Conservation (phyloP, 1,140 invertebrate species). For the Drosophila hydei region DNA sequence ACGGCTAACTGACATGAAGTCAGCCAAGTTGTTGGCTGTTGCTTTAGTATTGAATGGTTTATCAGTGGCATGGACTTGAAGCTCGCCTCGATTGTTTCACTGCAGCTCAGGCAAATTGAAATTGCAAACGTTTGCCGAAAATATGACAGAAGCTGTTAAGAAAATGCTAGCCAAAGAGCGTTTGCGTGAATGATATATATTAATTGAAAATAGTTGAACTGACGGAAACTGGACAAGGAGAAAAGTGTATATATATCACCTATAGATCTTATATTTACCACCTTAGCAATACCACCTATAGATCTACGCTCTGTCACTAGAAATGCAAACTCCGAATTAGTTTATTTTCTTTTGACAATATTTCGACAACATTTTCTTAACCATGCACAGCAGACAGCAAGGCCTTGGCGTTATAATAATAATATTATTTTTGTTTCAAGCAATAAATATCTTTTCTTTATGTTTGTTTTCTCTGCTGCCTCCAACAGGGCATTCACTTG, state of each 20-base stretch:
- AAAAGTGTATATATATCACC: no score
- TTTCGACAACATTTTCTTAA: neutral
- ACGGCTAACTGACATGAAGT: neutral
- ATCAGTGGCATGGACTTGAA: neutral
- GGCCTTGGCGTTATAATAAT: neutral
- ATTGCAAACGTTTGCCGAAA: neutral
- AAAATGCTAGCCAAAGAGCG: neutral
- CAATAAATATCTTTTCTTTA: constrained; percentile 13
- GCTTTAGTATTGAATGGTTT: neutral
- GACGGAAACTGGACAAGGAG: no score
- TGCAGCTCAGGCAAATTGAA: constrained; percentile 3
- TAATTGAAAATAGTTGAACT: neutral
- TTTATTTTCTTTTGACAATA: no score
- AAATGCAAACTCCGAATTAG: no score
- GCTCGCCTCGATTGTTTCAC: neutral
- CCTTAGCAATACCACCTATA: no score
- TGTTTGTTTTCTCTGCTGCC: no score
- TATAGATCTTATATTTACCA: no score
- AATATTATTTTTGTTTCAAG: neutral
- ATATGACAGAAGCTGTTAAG: neutral
- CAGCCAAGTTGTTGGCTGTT: constrained; percentile 6
- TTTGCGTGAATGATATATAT: no score
- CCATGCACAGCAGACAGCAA: neutral
- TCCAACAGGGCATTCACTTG: constrained; percentile 88
- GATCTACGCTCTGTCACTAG: no score